Conservation (phyloP, 2,797 vertebrate species). For the Knipowitschia caucasica region DNA sequence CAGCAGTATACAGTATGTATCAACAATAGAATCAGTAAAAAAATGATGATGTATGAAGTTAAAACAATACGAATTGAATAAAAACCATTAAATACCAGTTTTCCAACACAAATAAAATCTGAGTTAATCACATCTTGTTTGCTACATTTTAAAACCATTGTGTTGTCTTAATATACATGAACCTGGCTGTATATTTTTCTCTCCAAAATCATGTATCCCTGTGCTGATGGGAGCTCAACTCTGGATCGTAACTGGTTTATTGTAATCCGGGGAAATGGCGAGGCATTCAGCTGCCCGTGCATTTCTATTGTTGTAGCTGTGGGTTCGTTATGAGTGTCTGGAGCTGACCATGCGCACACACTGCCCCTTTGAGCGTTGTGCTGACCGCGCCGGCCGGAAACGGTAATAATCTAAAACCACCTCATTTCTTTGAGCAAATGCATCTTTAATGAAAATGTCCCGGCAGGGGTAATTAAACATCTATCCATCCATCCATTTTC, state of each 20-base stretch:
- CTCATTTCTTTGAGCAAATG: neutral
- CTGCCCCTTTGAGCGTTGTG: conserved; percentile 39
- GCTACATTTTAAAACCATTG: too few species aligned
- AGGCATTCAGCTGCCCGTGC: conserved; percentile 72
- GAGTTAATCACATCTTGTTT: too few species aligned
- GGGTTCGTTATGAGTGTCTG: conserved; percentile 48
- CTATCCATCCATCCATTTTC: too few species aligned
- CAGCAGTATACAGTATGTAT: too few species aligned
- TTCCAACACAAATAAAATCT: too few species aligned
- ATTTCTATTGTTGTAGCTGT: conserved; percentile 72
- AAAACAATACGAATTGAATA: too few species aligned
- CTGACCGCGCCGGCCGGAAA: conserved; percentile 12
- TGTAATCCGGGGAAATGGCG: conserved; percentile 63
- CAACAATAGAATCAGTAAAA: too few species aligned
- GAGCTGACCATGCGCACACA: conserved; percentile 65
- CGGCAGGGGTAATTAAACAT: conserved; percentile 1
- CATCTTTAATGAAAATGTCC: conserved; percentile 5
- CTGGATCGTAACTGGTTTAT: conserved; percentile 50
- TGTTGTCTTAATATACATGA: too few species aligned
- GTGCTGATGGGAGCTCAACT: conserved; percentile 21
- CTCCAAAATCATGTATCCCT: neutral
- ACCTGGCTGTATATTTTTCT: neutral
- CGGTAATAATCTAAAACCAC: conserved; percentile 17
- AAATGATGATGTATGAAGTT: too few species aligned
- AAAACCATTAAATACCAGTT: too few species aligned